Base-by-base conservation (phyloP, 2,113 vertebrate species). In the Ictalurus punctatus region DNA sequence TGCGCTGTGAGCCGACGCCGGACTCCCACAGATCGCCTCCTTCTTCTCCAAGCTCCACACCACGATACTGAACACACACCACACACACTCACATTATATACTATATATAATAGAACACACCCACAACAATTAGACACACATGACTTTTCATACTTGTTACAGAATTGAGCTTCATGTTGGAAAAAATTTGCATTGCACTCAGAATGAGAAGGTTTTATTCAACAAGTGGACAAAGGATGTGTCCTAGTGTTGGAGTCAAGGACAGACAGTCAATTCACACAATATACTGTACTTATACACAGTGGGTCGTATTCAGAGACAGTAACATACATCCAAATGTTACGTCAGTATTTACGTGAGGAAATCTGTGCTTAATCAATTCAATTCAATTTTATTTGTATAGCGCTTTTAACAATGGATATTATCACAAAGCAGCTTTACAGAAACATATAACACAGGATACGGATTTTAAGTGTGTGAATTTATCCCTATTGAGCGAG, bases 1-100 rank as follows among this genome's bases (percentile, higher is more conserved):
- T 0, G 95, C 90, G 1, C 88, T 96, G 27, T 94, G 92, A 0
- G 96, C 89, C 0, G 97, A 95, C 0, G 97, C 97, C 0, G 95
- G 94, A 65, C 96, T 97, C 76, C 97, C 95, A 1, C 97, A 98
- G 78, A 99, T 94, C 6, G 96, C 95, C 37, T 97, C 94, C 90
- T 93, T 96, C 90, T 92, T 97, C 21, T 91, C 93, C 4, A 98
- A 27, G 79, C 95, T 96, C 98, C 98, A 99, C 3, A 99, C 93
- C 16, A 97, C 95, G 2, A 99, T 93, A 0, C 98, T 99, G 93
- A 86, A 92, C 87, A 88, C 65, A 92, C 81, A 91, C 48, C 7
- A 79, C 19, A 90, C 30, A 88, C 40, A 73, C 74, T 88, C n/a
- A 86, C 30, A 61, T 37, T 2, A 37, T 73, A 37, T 14, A 52